Base-by-base conservation (phyloP, 2,113 vertebrate genomes). In the Tonatia bakeri region DNA sequence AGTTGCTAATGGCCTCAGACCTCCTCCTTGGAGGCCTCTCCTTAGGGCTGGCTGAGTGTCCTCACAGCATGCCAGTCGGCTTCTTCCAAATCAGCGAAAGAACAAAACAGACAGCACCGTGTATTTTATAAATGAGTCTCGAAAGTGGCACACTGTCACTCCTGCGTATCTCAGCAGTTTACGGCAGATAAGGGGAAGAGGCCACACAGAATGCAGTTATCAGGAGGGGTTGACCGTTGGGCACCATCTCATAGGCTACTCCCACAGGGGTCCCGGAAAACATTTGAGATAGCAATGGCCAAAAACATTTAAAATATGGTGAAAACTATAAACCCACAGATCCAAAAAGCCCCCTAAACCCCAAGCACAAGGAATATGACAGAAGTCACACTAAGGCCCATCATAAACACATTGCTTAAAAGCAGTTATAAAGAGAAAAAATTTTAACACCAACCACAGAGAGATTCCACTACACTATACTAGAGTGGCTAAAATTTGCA, bases 211-310 rank as follows among this genome's bases (percentile, higher is more conserved):
- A 14, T 20, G 9, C 33, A 9, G 31, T 1, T 24, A 3, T 9
- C 56, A 45, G 10, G 47, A 43, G 45, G 9, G 7, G 8, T 11
- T 14, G 9, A 7, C 2, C 3, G 6, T 2, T 4, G 2, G 43
- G 16, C 4, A 2, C 10, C 5, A 0, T 28, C 20, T 12, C 5
- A 15, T 2, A 43, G 40, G 15, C 31, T 7, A 3, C 13, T 3
- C 28, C 20, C n/a, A 28, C 31, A 17, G 28, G 6, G 40, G 38
- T 5, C 4, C 4, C 31, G 26, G 72, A 43, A 75, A 80, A 50
- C 4, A 70, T 7, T 70, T n/a, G 56, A 64, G 85, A 38, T 52
- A 82, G 59, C 9, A 54, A 33, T 38, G 5, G 20, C 64, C 15
- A 1, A 59, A 90, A 40, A 76, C 31, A 59, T 19, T 28, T 79